Conservation (phyloP, 1,140 invertebrate genomes). For the Laodelphax striatellus region DNA sequence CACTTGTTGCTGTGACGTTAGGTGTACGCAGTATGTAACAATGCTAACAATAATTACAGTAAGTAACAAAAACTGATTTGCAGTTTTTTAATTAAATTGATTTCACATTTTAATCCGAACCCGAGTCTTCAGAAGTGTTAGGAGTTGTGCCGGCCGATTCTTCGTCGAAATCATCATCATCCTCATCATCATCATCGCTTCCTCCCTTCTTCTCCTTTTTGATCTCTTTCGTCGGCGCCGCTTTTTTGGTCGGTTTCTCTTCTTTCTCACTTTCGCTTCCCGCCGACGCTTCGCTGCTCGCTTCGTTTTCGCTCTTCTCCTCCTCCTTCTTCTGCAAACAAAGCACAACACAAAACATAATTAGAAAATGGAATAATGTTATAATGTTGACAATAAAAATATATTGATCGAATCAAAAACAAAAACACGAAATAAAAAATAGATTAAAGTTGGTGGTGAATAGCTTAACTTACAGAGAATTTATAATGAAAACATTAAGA, state of each 20-base stretch:
- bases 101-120: slow-evolving; percentile 10
- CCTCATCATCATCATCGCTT: slow-evolving; percentile 30
- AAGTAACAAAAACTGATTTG: too few relatives aligned
- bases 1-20: too few relatives aligned
- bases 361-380: background rate
- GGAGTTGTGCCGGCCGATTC: slow-evolving; percentile 33
- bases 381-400: too few relatives aligned
- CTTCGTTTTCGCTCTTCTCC: background rate
- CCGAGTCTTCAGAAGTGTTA: slow-evolving; percentile 31
- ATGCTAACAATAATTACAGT: too few relatives aligned
- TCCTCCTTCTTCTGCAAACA: slow-evolving; percentile 13
- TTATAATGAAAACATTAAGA: too few relatives aligned
- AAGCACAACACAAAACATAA: background rate
- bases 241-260: slow-evolving; percentile 22
- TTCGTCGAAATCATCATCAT: slow-evolving; percentile 30
- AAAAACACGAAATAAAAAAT: too few relatives aligned
- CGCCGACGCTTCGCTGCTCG: background rate
- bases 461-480: too few relatives aligned
- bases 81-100: too few relatives aligned
- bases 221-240: slow-evolving; percentile 13
- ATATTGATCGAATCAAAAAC: too few relatives aligned
- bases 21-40: too few relatives aligned
- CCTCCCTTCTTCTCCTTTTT: slow-evolving; percentile 19
- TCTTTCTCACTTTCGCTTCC: slow-evolving; percentile 14
- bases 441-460: too few relatives aligned